Base-by-base conservation (phyloP, 2,113 vertebrate genomes). In the Neolamprologus sp. region DNA sequence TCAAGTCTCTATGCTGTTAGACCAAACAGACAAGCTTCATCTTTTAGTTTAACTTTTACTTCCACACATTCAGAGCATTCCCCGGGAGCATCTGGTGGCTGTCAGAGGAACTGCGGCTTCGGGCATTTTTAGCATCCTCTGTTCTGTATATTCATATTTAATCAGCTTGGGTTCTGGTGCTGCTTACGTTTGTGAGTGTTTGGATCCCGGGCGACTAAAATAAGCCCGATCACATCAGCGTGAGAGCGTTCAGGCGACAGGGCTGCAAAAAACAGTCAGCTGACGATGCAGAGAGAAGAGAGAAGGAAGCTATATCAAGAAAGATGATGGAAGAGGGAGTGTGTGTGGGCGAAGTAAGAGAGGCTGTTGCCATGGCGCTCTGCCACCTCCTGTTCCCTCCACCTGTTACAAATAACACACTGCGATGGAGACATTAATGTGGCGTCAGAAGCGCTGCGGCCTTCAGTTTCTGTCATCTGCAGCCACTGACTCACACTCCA, bases 321-420 rank as follows among this genome's bases (percentile, higher is more conserved):
- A 14, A 19, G 33, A 75, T 26, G 80, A 85, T 87, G 80, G 75
- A 71, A n/a, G 37, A 87, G 63, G 54, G 10, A 58, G 83, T 81
- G 53, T 80, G 84, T 51, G 91, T 37, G 87, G 86, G 88, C 17
- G 87, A 87, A 49, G 63, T 19, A 84, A 82, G 79, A 86, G 83
- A 88, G 84, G 4, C 89, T 73, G 92, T 93, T 93, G 88, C 92
- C 92, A 93, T 90, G 92, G 90, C 71, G 49, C 84, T 23, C 79
- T 65, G 83, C 91, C 88, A 87, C 89, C 86, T 93, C 84, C 89
- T 91, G 88, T 65, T 89, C 81, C 87, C 88, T 82, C 90, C 90
- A 90, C 87, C 88, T 86, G 92, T 80, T 89, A 60, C 53, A 85
- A 75, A 75, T 6, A 79, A 80, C 78, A 80, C 79, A 17, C 68